These are phyloP conservation scores for Morelia viridis DNA, from an alignment of 2,797 vertebrate species.

Conservation along the genomic window DNA sequence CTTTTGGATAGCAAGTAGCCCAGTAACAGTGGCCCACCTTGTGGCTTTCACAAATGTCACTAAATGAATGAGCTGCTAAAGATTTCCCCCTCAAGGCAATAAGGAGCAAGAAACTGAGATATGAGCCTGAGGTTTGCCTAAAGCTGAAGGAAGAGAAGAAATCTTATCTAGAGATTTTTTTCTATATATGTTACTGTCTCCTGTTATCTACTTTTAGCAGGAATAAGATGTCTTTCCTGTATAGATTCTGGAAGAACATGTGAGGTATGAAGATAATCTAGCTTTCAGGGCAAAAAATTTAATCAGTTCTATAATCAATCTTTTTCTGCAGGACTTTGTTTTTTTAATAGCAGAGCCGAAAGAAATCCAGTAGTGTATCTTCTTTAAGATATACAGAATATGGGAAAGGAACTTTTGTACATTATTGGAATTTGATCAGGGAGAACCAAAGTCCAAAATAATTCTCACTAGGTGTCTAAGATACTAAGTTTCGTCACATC, in stretches of 20 bases:
- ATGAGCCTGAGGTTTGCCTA: neutral
- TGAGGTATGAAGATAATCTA: neutral
- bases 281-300: neutral
- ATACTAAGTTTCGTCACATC: neutral
- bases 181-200: neutral
- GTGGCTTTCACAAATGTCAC: constrained; percentile 11
- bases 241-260: neutral
- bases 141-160: neutral
- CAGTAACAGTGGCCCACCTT: neutral
- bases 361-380: neutral
- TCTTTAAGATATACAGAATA: neutral
- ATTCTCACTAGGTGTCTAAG: neutral
- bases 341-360: neutral
- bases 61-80: neutral
- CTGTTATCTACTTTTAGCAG: neutral
- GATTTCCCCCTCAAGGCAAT: neutral
- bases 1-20: neutral
- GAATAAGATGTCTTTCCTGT: neutral
- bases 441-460: neutral
- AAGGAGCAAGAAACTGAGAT: neutral
- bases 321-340: neutral
- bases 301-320: neutral
- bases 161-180: neutral
- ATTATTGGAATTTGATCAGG: neutral
- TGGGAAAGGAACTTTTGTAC: neutral